A percentile compares a stretch with the other conserved stretches of the same genome.
These are phyloP conservation scores for Gasterosteus nipponicus DNA, from an alignment of 2,113 vertebrate species.

Conservation along the genomic window DNA sequence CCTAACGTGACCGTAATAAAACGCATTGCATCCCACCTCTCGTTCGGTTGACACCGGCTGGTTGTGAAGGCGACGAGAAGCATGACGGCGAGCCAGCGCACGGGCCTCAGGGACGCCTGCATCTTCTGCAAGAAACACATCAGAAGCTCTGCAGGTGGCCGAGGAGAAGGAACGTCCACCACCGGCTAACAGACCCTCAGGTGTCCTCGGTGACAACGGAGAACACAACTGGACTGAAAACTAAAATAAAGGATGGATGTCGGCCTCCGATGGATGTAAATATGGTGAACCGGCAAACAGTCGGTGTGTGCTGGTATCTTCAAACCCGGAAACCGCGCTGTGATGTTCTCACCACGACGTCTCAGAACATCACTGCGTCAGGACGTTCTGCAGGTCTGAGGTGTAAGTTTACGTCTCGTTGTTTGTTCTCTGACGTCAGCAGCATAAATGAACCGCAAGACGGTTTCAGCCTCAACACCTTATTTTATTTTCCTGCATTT, in stretches of 20 bases:
- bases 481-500: neutral
- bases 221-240: neutral
- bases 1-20: neutral
- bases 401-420: no score
- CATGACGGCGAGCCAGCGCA: conserved; percentile 59
- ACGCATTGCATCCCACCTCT: conserved; percentile 58
- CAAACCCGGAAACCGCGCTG: no score
- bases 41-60: conserved; percentile 66
- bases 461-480: neutral
- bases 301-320: no score
- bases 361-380: no score
- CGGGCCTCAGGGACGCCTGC: conserved; percentile 46
- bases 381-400: no score
- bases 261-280: neutral
- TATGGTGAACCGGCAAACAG: neutral
- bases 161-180: neutral
- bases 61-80: conserved; percentile 62
- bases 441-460: neutral
- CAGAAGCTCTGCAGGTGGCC: neutral
- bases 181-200: neutral
- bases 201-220: neutral
- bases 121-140: conserved; percentile 49
- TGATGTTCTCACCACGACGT: no score
- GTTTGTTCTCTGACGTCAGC: no score
- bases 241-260: neutral